Base-by-base conservation (phyloP, 2,888 invertebrate species). In the Alentia gelatinosa region DNA sequence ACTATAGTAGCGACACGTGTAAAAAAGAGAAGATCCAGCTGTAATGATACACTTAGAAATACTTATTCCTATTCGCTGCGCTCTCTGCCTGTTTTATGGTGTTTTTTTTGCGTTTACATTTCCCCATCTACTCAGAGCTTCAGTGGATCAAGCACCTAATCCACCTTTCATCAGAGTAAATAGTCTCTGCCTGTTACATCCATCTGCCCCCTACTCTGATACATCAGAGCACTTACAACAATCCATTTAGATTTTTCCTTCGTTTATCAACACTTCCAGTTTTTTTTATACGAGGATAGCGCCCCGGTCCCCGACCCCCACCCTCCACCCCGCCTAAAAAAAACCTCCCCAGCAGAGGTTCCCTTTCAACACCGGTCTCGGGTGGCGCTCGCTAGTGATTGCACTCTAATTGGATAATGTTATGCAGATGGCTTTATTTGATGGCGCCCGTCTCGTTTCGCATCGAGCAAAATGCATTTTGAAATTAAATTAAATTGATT, bases 41-140 rank as follows among this genome's bases (percentile, higher is more conserved):
- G 39, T 79, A 39, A 79, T 79, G 79, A 79, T 79, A 79, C 79
- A 79, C 74, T 74, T 33, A 74, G 74, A 74, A 26, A 74, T 74
- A 74, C 74, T 74, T 74, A 33, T 74, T 74, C 74, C 33, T 74
- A 33, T 74, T 74, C 74, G 26, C 74, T 74, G 33, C 26, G 30
- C 26, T 74, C 30, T 5, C 30, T 5, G 74, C 33, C 30, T 74
- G n/a, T 74, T 74, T 74, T 74, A 12, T 74, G 30, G n/a, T 15
- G 1, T 74, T 74, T 74, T 33, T 74, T 74, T 26, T 30, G 0
- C 5, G 12, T 74, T 33, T 26, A 19, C 74, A 1, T 19, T 74
- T 74, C 15, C 74, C 74, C 30, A 26, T 33, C 33, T 33, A n/a
- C 74, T 74, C 3, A 4, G 74, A 12, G 26, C 30, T 15, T 74